Conservation (phyloP, 2,113 vertebrate species). For the Labeo catla region DNA sequence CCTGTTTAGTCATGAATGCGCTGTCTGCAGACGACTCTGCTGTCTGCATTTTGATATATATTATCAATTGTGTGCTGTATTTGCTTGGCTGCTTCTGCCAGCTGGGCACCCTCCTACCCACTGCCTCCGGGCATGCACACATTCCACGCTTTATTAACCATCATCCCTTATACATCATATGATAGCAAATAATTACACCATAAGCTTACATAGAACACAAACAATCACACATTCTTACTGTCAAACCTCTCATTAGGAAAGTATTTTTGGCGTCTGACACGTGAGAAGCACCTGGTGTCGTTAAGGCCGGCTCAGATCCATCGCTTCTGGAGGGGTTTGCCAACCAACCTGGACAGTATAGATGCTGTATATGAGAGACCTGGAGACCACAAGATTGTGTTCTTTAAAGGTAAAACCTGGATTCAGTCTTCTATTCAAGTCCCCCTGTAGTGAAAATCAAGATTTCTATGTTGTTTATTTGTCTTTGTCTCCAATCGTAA, state of each 20-base stretch:
- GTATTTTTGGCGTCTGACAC: conserved; percentile 95
- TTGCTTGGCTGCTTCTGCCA: conserved; percentile 42
- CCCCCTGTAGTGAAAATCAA: no score
- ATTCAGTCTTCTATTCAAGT: not conserved
- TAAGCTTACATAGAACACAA: conserved; percentile 12
- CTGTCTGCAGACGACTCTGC: not conserved
- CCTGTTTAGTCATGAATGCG: not conserved
- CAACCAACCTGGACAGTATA: conserved; percentile 86
- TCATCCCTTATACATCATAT: conserved; percentile 1
- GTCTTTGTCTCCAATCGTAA: no score
- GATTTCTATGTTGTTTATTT: no score
- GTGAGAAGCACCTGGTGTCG: conserved; percentile 94
- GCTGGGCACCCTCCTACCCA: conserved; percentile 32
- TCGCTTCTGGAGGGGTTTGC: conserved; percentile 95
- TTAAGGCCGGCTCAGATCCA: conserved; percentile 91
- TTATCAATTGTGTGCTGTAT: not conserved
- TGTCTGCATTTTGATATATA: conserved; percentile 16
- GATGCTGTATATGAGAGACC: conserved; percentile 92
- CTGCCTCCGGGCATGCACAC: not conserved
- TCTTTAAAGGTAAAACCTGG: conserved; percentile 90
- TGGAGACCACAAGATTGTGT: conserved; percentile 93
- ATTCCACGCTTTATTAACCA: conserved; percentile 24
- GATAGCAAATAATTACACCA: conserved; percentile 21
- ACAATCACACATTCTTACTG: not conserved
- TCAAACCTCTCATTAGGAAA: conserved; percentile 76